phyloP scores from a whole-genome alignment of 2,113 vertebrate genomes.

The Charadrius vociferus region DNA sequence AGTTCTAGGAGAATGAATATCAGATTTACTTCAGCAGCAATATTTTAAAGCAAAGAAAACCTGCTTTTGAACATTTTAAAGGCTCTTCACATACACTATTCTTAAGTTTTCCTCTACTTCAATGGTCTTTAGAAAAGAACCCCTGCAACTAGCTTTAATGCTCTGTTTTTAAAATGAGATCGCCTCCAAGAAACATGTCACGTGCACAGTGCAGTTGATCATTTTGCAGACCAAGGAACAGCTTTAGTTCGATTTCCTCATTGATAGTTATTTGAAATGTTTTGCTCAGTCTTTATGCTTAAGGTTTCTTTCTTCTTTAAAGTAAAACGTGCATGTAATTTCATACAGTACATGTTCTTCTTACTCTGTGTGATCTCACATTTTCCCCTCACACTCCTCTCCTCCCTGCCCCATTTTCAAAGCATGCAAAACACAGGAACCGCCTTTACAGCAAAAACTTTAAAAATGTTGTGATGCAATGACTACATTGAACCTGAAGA shows the following conservation, averaged over 20 bases:
- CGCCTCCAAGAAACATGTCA: conserved; percentile 17
- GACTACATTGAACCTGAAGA: conserved; percentile 64
- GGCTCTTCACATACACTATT: not conserved
- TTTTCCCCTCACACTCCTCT: not conserved
- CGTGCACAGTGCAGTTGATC: not conserved
- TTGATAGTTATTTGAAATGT: not conserved
- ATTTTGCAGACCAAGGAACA: not conserved
- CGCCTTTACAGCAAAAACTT: not conserved
- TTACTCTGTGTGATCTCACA: not conserved
- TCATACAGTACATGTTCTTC: not conserved
- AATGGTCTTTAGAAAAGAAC: conserved; percentile 30
- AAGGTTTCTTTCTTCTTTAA: not conserved
- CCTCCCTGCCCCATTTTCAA: not conserved
- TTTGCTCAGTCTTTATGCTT: not conserved
- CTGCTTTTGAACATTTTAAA: conserved; percentile 41
- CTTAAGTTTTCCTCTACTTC: conserved; percentile 32
- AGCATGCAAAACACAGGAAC: not conserved
- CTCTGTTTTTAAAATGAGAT: not conserved
- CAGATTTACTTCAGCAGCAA: conserved; percentile 37
- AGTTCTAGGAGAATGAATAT: conserved; percentile 16
- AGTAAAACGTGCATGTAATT: not conserved
- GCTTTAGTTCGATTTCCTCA: not conserved
- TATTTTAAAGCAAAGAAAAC: conserved; percentile 43
- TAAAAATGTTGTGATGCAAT: not conserved
- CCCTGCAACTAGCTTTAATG: conserved; percentile 30